A percentile compares a stretch with the other conserved stretches of the same genome.
Evolutionary conservation across 2,113 vertebrate species (phyloP).

Genomic region (Butorides virescens): DNA sequence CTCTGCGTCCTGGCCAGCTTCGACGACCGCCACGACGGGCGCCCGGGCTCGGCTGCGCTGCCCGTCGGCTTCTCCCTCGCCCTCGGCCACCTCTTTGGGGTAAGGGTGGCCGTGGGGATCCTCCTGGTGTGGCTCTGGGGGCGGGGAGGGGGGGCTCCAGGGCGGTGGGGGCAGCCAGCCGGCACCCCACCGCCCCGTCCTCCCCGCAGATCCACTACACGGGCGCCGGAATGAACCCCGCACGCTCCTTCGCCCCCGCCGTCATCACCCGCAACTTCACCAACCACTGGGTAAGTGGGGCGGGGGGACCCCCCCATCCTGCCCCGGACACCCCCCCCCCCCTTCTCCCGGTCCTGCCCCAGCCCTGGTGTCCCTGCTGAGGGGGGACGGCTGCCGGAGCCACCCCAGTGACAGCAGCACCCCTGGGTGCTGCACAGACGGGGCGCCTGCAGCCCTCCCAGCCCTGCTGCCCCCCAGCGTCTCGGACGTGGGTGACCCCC

Average conservation of each 20-base stretch:
- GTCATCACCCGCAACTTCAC: conserved; percentile 90
- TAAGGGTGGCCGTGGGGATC: conserved; percentile 45
- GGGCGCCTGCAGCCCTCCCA: neutral
- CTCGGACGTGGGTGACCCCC: neutral
- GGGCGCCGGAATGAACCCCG: conserved; percentile 93
- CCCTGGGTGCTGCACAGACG: neutral
- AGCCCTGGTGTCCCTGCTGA: neutral
- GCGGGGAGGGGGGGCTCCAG: neutral
- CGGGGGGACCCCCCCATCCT: neutral
- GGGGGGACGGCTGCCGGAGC: neutral
- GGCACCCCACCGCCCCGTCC: neutral
- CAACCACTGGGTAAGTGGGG: conserved; percentile 91
- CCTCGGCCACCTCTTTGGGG: conserved; percentile 92
- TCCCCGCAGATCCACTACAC: conserved; percentile 89
- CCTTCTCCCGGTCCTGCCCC: neutral
- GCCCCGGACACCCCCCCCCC: neutral
- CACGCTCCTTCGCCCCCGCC: conserved; percentile 91
- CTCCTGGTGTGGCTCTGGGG: neutral
- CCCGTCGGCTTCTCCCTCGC: conserved; percentile 92
- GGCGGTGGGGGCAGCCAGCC: neutral
- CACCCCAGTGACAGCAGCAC: neutral
- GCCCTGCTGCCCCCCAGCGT: neutral
- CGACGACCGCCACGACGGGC: conserved; percentile 88
- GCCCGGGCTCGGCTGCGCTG: conserved; percentile 83
- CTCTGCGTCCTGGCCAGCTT: conserved; percentile 90